phyloP scores from a whole-genome alignment of 2,113 vertebrate species.

The Semicossyphus pulcher region DNA sequence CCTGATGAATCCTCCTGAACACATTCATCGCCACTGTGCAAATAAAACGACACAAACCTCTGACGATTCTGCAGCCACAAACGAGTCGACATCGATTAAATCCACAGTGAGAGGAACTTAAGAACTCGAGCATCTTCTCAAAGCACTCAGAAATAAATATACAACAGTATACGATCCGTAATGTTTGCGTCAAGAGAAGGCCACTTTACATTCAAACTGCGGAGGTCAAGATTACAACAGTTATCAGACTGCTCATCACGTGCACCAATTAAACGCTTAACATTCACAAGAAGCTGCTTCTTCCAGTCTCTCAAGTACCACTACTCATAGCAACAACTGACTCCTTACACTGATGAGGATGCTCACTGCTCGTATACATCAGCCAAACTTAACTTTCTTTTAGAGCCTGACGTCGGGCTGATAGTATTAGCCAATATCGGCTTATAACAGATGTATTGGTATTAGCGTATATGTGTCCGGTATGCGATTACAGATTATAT shows the following conservation, averaged over 20 bases:
- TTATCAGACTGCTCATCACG: background rate
- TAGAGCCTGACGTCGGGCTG: no score
- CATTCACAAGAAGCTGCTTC: background rate
- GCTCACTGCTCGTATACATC: background rate
- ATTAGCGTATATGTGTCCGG: no score
- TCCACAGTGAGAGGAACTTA: background rate
- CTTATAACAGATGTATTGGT: no score
- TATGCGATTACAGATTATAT: no score
- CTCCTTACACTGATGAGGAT: background rate
- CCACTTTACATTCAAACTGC: slow-evolving; percentile 45
- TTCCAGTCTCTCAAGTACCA: no score
- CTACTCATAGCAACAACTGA: background rate
- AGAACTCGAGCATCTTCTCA: background rate
- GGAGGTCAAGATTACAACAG: no score
- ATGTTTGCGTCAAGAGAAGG: slow-evolving; percentile 40
- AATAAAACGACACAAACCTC: background rate
- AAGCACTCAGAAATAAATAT: slow-evolving; percentile 34
- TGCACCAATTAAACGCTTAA: background rate
- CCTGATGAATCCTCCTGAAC: no score
- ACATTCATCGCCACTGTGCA: slow-evolving; percentile 13
- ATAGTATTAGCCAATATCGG: no score
- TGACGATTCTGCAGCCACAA: no score
- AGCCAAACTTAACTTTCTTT: no score
- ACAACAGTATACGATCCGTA: background rate
- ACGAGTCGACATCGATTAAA: background rate